These are phyloP conservation scores for Drosophila diplacantha DNA, from an alignment of 2,888 invertebrate species.

Conservation along the genomic window DNA sequence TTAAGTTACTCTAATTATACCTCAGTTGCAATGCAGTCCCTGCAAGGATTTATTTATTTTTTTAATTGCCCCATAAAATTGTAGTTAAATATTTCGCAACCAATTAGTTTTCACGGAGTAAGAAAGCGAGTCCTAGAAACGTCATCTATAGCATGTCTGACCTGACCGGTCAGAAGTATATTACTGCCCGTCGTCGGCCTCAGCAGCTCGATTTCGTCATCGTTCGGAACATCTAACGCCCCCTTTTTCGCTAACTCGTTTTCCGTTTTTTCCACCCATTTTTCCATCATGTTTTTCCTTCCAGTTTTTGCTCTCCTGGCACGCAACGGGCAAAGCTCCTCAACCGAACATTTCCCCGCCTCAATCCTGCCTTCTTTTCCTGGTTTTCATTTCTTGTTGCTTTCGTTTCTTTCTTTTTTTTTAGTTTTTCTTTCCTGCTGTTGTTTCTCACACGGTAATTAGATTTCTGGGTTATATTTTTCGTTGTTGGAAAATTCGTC, in stretches of 20 bases:
- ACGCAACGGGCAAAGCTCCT: slow-evolving; percentile 23
- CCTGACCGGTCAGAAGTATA: slow-evolving; percentile 13
- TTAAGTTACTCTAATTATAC: slow-evolving; percentile 3
- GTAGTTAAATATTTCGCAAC: slow-evolving; percentile 22
- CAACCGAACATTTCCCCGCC: slow-evolving; percentile 8
- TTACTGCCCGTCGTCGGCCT: slow-evolving; percentile 18
- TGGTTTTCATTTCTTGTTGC: slow-evolving; percentile 16
- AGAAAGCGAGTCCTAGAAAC: slow-evolving; percentile 14
- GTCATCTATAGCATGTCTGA: slow-evolving; percentile 46
- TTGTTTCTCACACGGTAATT: slow-evolving; percentile 60
- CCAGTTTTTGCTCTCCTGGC: slow-evolving; percentile 15
- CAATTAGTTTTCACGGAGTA: background rate
- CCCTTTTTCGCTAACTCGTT: slow-evolving; percentile 31
- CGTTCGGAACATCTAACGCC: slow-evolving; percentile 51
- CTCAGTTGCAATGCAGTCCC: background rate
- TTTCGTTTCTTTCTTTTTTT: slow-evolving; percentile 1
- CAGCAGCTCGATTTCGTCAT: slow-evolving; percentile 64
- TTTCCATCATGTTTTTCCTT: slow-evolving; percentile 6
- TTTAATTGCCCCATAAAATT: slow-evolving; percentile 4
- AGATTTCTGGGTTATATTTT: slow-evolving; percentile 74
- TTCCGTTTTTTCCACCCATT: slow-evolving; percentile 11
- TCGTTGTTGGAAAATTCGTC: slow-evolving; percentile 37
- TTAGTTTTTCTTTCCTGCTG: slow-evolving; percentile 19
- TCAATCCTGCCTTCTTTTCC: slow-evolving; percentile 13
- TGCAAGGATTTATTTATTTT: slow-evolving; percentile 1